These are phyloP conservation scores for Notodonta dromedarius DNA, from an alignment of 2,888 invertebrate genomes.

Conservation along the genomic window DNA sequence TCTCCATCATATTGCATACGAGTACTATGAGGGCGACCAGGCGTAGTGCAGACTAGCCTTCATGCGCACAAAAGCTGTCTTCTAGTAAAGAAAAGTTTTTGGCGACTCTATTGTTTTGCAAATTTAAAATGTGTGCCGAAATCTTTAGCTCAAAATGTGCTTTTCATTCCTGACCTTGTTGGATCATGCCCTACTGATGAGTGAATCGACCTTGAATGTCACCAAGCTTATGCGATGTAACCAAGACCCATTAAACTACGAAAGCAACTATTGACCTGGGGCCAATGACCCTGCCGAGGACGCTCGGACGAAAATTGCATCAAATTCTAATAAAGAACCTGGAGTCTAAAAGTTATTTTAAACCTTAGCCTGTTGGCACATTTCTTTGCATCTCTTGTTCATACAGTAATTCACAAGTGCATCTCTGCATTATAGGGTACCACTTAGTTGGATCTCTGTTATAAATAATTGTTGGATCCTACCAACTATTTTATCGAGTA, in stretches of 20 bases:
- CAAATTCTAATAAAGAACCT: neutral
- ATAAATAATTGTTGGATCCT: too few species aligned
- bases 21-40: too few species aligned
- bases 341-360: neutral
- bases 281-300: slow-evolving; percentile 4
- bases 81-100: too few species aligned
- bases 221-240: neutral
- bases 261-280: neutral
- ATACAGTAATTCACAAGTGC: neutral
- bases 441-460: too few species aligned
- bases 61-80: too few species aligned
- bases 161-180: neutral
- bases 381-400: neutral
- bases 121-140: neutral
- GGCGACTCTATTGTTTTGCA: neutral
- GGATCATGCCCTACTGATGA: neutral
- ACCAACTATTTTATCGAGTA: too few species aligned
- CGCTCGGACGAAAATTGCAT: neutral
- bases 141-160: neutral
- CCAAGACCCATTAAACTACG: neutral
- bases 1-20: too few species aligned
- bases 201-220: neutral
- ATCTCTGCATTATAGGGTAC: neutral
- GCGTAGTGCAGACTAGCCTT: too few species aligned
- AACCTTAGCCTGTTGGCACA: neutral